Evolutionary conservation across 2,888 invertebrate genomes (phyloP).

Genomic region (Hedychridium roseum): DNA sequence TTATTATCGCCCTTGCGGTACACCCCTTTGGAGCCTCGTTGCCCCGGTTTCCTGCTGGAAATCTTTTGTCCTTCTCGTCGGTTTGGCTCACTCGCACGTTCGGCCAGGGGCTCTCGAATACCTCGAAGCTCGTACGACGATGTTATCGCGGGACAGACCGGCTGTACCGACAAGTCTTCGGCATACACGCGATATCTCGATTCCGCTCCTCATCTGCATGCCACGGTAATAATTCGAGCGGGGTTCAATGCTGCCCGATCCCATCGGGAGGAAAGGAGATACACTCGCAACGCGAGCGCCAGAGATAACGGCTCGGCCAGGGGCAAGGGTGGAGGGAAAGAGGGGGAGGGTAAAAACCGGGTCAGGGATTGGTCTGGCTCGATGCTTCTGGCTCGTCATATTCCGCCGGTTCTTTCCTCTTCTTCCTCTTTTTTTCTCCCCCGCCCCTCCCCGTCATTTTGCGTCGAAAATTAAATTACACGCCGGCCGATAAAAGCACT

Average conservation of each 20-base stretch:
- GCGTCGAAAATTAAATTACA: too few species aligned
- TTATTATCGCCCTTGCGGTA: too few species aligned
- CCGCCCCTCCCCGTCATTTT: background rate
- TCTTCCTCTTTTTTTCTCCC: constrained; percentile 12
- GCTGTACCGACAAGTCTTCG: constrained; percentile 23
- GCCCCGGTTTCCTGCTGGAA: too few species aligned
- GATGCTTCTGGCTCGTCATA: too few species aligned
- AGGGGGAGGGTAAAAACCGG: constrained; percentile 37
- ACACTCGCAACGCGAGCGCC: too few species aligned
- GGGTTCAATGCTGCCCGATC: constrained; percentile 26
- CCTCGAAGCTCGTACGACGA: constrained; percentile 33
- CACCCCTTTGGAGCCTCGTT: too few species aligned
- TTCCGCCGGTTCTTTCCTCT: too few species aligned
- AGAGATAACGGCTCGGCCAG: background rate
- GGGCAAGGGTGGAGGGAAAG: constrained; percentile 15
- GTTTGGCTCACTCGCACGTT: too few species aligned
- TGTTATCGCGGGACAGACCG: constrained; percentile 33
- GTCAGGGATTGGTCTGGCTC: constrained; percentile 39
- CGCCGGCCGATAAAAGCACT: too few species aligned
- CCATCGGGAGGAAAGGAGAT: background rate
- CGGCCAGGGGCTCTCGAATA: constrained; percentile 10
- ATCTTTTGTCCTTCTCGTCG: too few species aligned
- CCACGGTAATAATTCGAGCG: constrained; percentile 41
- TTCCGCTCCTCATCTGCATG: constrained; percentile 40
- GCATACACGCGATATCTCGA: constrained; percentile 44